Evolutionary conservation across 2,888 invertebrate genomes (phyloP).

Genomic region (Cordilura impudica): DNA sequence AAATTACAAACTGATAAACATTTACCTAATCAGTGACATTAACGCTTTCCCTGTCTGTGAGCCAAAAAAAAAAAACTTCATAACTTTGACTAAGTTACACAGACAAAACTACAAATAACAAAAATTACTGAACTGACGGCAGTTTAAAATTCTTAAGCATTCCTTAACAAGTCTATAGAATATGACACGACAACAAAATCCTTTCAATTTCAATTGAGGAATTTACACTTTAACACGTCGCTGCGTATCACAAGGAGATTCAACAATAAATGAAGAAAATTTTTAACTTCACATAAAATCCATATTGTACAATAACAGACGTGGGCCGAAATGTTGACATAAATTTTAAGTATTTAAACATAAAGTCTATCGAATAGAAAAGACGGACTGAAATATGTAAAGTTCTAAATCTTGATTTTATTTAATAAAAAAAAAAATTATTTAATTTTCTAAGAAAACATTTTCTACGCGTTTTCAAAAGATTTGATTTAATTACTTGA

Average conservation of each 20-base stretch:
- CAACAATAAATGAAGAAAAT: not conserved
- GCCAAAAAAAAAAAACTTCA: too few species aligned
- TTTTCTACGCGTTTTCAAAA: not conserved
- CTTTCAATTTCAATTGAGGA: slow-evolving; percentile 30
- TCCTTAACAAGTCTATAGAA: not conserved
- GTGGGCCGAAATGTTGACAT: not conserved
- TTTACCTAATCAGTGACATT: too few species aligned
- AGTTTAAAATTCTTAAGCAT: not conserved
- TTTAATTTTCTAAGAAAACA: not conserved
- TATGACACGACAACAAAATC: slow-evolving; percentile 11
- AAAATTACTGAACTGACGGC: not conserved
- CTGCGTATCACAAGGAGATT: slow-evolving; percentile 17
- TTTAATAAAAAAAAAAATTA: not conserved
- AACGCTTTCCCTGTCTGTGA: too few species aligned
- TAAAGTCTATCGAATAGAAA: not conserved
- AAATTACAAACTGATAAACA: too few species aligned
- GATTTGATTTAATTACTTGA: slow-evolving; percentile 31
- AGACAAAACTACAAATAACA: too few species aligned
- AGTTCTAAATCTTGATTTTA: not conserved
- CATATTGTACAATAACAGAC: not conserved
- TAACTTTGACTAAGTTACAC: too few species aligned
- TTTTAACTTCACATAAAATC: not conserved
- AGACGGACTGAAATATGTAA: not conserved
- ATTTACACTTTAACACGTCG: slow-evolving; percentile 18
- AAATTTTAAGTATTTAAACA: not conserved